phyloP scores from a whole-genome alignment of 1,140 invertebrate genomes.

The Trypoxylus dichotomus region DNA sequence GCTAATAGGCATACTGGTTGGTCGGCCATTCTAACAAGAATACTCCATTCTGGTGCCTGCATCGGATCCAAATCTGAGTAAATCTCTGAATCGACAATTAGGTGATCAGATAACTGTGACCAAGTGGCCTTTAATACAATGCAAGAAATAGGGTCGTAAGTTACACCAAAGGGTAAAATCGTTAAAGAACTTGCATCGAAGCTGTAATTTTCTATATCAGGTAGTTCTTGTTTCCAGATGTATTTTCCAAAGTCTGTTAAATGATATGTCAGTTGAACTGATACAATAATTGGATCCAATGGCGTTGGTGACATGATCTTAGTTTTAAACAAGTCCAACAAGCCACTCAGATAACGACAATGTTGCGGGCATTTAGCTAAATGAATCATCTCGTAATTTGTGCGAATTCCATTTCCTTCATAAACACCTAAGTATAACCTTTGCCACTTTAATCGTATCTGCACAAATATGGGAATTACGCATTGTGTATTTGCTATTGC shows the following conservation, averaged over 20 bases:
- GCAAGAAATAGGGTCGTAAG: slow-evolving; percentile 77
- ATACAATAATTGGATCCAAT: slow-evolving; percentile 70
- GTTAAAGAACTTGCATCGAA: slow-evolving; percentile 54
- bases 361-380: slow-evolving; percentile 78
- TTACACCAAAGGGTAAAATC: slow-evolving; percentile 81
- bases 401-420: slow-evolving; percentile 71
- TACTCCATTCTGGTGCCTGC: slow-evolving; percentile 79
- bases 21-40: slow-evolving; percentile 63
- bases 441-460: slow-evolving; percentile 79
- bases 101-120: slow-evolving; percentile 82
- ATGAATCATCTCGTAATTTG: slow-evolving; percentile 87
- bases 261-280: slow-evolving; percentile 81
- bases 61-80: slow-evolving; percentile 87
- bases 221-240: slow-evolving; percentile 69
- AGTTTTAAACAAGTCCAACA: slow-evolving; percentile 77
- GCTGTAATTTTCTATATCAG: slow-evolving; percentile 72
- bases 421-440: slow-evolving; percentile 80
- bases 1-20: slow-evolving; percentile 66
- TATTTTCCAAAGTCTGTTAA: slow-evolving; percentile 71
- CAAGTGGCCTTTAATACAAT: slow-evolving; percentile 84
- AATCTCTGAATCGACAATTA: slow-evolving; percentile 83
- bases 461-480: slow-evolving; percentile 83
- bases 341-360: slow-evolving; percentile 78
- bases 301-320: slow-evolving; percentile 68
- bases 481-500: slow-evolving; percentile 81